Conservation (phyloP, 2,888 invertebrate species). For the Apotomis betuletana region DNA sequence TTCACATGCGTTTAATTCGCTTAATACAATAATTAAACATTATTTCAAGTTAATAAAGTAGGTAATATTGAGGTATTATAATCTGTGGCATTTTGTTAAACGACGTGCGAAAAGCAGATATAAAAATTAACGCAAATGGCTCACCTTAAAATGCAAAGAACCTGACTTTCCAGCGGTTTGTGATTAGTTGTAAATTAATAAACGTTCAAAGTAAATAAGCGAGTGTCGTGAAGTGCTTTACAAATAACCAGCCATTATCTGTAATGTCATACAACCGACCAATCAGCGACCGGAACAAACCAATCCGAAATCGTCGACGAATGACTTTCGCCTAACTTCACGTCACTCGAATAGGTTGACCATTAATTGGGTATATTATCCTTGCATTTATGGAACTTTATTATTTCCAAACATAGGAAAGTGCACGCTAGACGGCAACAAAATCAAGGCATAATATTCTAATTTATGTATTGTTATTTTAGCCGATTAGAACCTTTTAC, state of each 20-base stretch:
- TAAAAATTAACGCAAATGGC: not conserved
- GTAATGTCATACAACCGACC: conserved; percentile 13
- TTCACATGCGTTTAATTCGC: no score
- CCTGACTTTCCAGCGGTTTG: conserved; percentile 5
- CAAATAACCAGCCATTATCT: conserved; percentile 39
- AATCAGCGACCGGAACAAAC: not conserved
- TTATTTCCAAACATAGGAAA: not conserved
- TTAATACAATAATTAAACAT: not conserved
- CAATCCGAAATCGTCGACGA: not conserved
- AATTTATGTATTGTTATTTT: conserved; percentile 10
- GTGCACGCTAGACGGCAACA: not conserved
- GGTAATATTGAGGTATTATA: no score
- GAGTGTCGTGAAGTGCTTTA: conserved; percentile 19
- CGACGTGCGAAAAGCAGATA: no score
- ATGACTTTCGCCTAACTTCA: conserved; percentile 26
- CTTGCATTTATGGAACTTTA: conserved; percentile 1
- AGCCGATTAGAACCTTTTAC: conserved; percentile 12
- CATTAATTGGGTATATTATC: conserved; percentile 11
- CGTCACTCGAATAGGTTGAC: conserved; percentile 17
- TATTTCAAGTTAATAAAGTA: not conserved
- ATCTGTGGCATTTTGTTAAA: no score
- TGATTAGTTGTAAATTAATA: not conserved
- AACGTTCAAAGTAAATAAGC: not conserved
- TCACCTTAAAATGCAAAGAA: conserved; percentile 21
- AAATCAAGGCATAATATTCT: conserved; percentile 9